phyloP scores from a whole-genome alignment of 2,113 vertebrate genomes.

The Aegithalos caudatus region DNA sequence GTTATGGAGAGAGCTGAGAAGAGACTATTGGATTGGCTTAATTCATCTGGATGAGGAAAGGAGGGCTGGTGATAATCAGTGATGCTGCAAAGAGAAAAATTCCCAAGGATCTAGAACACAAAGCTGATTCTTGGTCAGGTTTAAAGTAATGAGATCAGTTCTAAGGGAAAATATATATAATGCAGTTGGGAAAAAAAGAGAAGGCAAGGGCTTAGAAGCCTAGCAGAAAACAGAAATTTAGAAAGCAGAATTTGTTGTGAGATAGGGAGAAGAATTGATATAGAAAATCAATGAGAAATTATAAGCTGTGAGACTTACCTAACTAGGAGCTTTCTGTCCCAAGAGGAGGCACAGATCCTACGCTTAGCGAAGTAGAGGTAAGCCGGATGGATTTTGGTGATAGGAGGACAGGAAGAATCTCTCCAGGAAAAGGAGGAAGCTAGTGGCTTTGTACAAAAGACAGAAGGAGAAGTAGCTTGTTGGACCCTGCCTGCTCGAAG shows the following conservation, averaged over 20 bases:
- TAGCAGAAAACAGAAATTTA: neutral
- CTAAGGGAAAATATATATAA: neutral
- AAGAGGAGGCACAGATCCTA: neutral
- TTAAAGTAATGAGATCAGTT: neutral
- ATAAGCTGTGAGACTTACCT: neutral
- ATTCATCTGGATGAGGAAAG: neutral
- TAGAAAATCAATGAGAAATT: neutral
- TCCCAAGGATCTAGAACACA: neutral
- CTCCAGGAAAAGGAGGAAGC: neutral
- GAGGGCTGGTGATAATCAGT: neutral
- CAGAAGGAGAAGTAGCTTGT: neutral
- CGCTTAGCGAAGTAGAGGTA: neutral
- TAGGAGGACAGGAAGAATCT: neutral
- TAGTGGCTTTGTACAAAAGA: neutral
- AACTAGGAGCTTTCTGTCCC: neutral
- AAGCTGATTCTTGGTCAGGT: neutral
- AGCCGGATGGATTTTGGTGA: neutral
- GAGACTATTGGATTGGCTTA: neutral
- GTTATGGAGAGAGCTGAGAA: neutral
- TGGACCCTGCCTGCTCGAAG: neutral
- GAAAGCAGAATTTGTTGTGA: neutral
- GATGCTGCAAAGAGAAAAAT: neutral
- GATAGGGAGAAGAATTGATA: neutral
- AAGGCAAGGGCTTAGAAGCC: neutral
- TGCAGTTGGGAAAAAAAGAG: neutral